These are phyloP conservation scores for Pachyseris speciosa DNA, from an alignment of 64 coral and sea anemone genomes.

Conservation along the genomic window DNA sequence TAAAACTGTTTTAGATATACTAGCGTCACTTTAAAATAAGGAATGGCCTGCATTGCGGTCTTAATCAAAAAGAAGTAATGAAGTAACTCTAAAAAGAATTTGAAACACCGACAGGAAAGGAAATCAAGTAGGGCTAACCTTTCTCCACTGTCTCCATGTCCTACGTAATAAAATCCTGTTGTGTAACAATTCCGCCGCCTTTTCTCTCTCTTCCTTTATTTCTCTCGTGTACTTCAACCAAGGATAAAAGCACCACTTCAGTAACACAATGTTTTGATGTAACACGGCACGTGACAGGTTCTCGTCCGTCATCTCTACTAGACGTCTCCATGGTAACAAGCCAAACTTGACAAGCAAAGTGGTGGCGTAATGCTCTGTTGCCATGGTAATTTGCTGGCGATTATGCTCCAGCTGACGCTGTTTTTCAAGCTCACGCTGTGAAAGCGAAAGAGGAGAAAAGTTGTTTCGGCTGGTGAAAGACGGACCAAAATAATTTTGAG, in stretches of 20 bases:
- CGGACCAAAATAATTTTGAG: neutral
- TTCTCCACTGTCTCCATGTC: slow-evolving; percentile 89
- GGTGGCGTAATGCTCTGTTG: slow-evolving; percentile 69
- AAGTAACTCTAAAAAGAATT: neutral
- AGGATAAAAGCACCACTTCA: slow-evolving; percentile 64
- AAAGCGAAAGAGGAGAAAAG: neutral
- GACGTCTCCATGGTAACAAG: slow-evolving; percentile 89
- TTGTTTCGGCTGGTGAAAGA: neutral
- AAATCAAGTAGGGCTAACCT: slow-evolving; percentile 27
- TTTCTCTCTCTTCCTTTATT: slow-evolving; percentile 58
- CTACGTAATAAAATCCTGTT: slow-evolving; percentile 71
- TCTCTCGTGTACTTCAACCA: slow-evolving; percentile 74
- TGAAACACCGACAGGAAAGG: neutral
- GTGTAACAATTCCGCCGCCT: slow-evolving; percentile 74
- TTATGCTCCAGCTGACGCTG: slow-evolving; percentile 78
- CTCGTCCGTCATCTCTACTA: slow-evolving; percentile 60
- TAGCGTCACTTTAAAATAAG: too few species aligned
- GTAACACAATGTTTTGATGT: slow-evolving; percentile 50
- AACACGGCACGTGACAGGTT: slow-evolving; percentile 58
- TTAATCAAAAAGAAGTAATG: neutral
- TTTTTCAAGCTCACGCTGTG: slow-evolving; percentile 90
- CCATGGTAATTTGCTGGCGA: slow-evolving; percentile 61
- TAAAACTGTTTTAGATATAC: too few species aligned
- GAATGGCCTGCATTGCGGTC: too few species aligned
- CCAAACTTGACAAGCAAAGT: slow-evolving; percentile 86